Conservation (phyloP, 2,797 vertebrate species). For the Etheostoma nigrum region DNA sequence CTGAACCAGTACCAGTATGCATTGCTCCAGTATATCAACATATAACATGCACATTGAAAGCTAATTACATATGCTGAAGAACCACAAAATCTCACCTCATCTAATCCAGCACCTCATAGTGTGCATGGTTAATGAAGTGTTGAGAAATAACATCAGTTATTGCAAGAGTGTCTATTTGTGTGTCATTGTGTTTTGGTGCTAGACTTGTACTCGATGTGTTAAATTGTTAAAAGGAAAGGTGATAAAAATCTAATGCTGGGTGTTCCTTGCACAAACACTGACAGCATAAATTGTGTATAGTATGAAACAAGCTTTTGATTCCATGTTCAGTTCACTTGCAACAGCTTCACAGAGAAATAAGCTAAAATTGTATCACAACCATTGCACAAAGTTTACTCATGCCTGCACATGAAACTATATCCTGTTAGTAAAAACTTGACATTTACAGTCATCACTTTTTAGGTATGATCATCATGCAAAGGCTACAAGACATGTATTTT, state of each 20-base stretch:
- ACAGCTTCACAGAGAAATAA: constrained; percentile 15
- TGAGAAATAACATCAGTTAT: constrained; percentile 12
- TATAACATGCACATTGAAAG: neutral
- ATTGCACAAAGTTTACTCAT: neutral
- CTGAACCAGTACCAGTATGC: neutral
- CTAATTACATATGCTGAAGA: constrained; percentile 8
- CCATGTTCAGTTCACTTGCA: neutral
- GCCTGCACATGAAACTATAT: neutral
- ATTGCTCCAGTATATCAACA: neutral
- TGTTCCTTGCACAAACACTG: constrained; percentile 43
- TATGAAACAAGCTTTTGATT: constrained; percentile 11
- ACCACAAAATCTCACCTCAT: constrained; percentile 38
- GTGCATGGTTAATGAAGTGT: constrained; percentile 29
- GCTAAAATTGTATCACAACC: neutral
- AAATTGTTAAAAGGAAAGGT: constrained; percentile 39
- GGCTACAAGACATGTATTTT: neutral
- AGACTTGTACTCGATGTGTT: constrained; percentile 26
- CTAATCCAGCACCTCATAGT: constrained; percentile 35
- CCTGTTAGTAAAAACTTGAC: neutral
- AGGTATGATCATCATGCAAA: constrained; percentile 4
- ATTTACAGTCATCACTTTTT: neutral
- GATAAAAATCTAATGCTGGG: constrained; percentile 39
- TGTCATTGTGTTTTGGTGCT: constrained; percentile 29
- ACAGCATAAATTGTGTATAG: neutral
- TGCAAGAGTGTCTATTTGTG: constrained; percentile 18